phyloP scores from a whole-genome alignment of 2,888 invertebrate species.

The Cyclophora punctaria region DNA sequence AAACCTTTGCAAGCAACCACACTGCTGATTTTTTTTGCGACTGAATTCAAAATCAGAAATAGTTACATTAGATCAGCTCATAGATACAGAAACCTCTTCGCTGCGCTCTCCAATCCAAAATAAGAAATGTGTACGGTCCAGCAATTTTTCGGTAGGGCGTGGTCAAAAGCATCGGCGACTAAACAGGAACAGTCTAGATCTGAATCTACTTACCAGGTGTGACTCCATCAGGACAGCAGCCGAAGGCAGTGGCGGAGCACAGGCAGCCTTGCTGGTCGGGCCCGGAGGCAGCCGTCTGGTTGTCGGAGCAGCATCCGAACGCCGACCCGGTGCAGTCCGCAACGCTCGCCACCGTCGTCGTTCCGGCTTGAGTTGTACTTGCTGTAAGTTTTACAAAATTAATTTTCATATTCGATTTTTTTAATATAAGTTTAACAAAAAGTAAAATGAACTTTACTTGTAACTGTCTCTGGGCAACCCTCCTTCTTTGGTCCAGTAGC shows the following conservation, averaged over 20 bases:
- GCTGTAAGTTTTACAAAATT: background rate
- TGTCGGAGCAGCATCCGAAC: slow-evolving; percentile 87
- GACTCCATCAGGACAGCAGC: slow-evolving; percentile 84
- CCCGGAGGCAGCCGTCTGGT: slow-evolving; percentile 76
- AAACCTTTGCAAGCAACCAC: too few species aligned
- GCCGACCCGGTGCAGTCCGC: slow-evolving; percentile 63
- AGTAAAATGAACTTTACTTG: slow-evolving; percentile 19
- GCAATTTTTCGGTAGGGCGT: too few species aligned
- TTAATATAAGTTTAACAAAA: background rate
- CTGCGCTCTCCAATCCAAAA: too few species aligned
- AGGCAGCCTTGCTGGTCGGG: slow-evolving; percentile 79
- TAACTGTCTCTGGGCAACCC: slow-evolving; percentile 60
- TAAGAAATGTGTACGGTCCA: too few species aligned
- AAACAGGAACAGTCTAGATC: too few species aligned
- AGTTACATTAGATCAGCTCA: too few species aligned
- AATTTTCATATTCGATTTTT: background rate
- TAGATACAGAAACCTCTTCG: too few species aligned
- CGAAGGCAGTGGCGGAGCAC: slow-evolving; percentile 76
- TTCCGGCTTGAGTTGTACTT: background rate
- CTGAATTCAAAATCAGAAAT: too few species aligned
- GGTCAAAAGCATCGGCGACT: too few species aligned
- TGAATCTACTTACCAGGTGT: slow-evolving; percentile 76
- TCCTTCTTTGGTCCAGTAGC: slow-evolving; percentile 78
- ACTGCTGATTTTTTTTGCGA: too few species aligned
- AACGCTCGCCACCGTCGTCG: slow-evolving; percentile 7